Percentiles rank a stretch among this genome's conserved stretches.
Conservation (phyloP, 2,888 invertebrate genomes). For the Mamestra brassicae region DNA sequence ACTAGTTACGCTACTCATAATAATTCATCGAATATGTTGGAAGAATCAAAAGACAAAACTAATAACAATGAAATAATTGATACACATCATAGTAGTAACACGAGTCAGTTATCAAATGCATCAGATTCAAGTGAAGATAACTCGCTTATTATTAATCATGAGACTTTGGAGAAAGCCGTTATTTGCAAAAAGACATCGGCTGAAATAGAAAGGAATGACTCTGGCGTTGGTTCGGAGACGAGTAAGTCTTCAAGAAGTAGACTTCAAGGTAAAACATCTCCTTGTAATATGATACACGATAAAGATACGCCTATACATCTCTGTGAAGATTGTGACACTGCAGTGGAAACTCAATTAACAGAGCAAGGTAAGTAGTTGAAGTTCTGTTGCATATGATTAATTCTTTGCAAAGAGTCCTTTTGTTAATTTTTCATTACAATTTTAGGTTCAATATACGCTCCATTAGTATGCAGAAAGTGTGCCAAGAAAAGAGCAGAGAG, state of each 20-base stretch:
- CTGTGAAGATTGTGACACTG: constrained; percentile 97
- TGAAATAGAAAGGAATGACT: constrained; percentile 97
- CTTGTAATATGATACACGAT: constrained; percentile 86
- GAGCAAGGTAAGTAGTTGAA: constrained; percentile 88
- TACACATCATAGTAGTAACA: constrained; percentile 92
- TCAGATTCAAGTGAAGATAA: constrained; percentile 97
- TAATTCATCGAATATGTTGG: constrained; percentile 88
- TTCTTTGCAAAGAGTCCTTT: not conserved
- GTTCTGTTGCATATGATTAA: not conserved
- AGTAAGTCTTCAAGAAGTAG: constrained; percentile 96
- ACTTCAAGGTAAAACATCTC: constrained; percentile 91
- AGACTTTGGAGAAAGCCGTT: constrained; percentile 90
- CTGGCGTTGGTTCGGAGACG: constrained; percentile 97
- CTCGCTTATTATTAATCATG: constrained; percentile 92
- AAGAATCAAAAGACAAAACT: constrained; percentile 91
- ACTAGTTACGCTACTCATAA: constrained; percentile 91
- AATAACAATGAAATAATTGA: constrained; percentile 82
- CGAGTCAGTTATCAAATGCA: constrained; percentile 95
- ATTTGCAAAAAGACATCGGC: constrained; percentile 91
- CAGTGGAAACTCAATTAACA: constrained; percentile 94
- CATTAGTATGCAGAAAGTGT: constrained; percentile 96
- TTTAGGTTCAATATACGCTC: constrained; percentile 93
- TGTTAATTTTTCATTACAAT: constrained; percentile 26
- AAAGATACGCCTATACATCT: constrained; percentile 92
- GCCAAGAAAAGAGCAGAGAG: constrained; percentile 96